phyloP scores from a whole-genome alignment of 2,888 invertebrate species.

The Scaeva pyrastri region DNA sequence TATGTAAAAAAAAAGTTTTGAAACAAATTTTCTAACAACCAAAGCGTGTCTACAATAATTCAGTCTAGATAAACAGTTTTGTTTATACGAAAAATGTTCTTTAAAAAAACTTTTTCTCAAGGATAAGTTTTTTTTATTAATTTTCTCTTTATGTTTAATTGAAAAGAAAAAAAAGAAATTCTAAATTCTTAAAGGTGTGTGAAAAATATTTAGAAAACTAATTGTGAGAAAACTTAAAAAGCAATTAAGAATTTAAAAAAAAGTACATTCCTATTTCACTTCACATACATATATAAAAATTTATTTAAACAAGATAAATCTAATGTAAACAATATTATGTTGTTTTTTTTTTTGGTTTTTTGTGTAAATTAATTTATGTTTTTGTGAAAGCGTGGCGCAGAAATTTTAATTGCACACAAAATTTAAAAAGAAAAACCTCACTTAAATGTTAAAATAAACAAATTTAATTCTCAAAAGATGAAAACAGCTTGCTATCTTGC shows the following conservation, averaged over 20 bases:
- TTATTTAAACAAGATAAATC: conserved; percentile 57
- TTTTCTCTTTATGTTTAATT: neutral
- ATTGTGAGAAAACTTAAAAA: conserved; percentile 35
- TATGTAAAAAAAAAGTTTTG: too few species aligned
- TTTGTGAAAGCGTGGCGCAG: conserved; percentile 72
- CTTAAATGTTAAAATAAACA: conserved; percentile 66
- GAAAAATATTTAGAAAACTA: conserved; percentile 28
- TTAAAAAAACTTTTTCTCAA: neutral
- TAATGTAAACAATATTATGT: conserved; percentile 56
- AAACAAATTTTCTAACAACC: too few species aligned
- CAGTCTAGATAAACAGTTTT: conserved; percentile 1
- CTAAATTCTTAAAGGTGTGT: conserved; percentile 6
- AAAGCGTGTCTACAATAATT: neutral
- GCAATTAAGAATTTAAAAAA: conserved; percentile 19
- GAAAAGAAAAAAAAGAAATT: conserved; percentile 5
- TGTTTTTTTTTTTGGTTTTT: conserved; percentile 47
- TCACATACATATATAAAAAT: conserved; percentile 13
- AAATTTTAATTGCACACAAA: conserved; percentile 72
- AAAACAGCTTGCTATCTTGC: conserved; percentile 44
- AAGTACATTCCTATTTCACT: neutral
- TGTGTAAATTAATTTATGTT: conserved; percentile 61
- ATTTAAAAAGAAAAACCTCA: conserved; percentile 64
- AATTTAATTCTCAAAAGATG: conserved; percentile 40
- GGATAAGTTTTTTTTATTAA: neutral
- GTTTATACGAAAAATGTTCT: neutral